phyloP scores from a whole-genome alignment of 2,797 vertebrate genomes.

The Glossophaga mutica region DNA sequence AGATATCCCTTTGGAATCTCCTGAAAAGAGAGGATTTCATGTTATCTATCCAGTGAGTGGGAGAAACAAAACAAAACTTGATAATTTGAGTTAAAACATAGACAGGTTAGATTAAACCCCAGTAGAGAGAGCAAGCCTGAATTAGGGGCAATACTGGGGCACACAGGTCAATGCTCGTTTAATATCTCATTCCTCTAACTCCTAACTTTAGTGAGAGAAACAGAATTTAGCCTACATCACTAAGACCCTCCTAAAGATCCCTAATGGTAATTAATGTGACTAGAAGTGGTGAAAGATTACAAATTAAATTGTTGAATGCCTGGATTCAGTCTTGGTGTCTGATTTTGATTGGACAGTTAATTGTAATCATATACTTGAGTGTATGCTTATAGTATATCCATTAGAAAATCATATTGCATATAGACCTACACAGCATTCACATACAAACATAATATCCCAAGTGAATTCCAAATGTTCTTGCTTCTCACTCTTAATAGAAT shows the following conservation, averaged over 20 bases:
- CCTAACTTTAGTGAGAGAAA: background rate
- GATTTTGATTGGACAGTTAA: background rate
- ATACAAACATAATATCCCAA: background rate
- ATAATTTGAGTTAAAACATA: background rate
- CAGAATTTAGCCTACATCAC: rapidly evolving
- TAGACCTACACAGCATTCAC: background rate
- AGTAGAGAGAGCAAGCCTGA: background rate
- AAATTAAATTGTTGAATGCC: background rate
- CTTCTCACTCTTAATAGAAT: background rate
- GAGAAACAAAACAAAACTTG: background rate
- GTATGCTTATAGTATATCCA: background rate
- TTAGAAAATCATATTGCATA: background rate
- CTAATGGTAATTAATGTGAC: background rate
- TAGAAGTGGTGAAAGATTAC: background rate
- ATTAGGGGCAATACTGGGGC: rapidly evolving
- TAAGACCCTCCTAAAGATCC: rapidly evolving
- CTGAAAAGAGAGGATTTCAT: background rate
- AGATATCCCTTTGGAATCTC: background rate
- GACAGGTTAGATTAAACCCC: background rate
- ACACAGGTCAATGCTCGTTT: rapidly evolving
- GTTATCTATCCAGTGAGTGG: background rate
- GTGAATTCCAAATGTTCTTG: background rate
- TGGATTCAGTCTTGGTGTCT: background rate
- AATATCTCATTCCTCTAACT: rapidly evolving
- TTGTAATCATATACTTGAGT: background rate